Percentiles rank a stretch among this genome's conserved stretches.
These are phyloP conservation scores for Oceanites oceanicus DNA, from an alignment of 2,113 vertebrate species.

Conservation along the genomic window DNA sequence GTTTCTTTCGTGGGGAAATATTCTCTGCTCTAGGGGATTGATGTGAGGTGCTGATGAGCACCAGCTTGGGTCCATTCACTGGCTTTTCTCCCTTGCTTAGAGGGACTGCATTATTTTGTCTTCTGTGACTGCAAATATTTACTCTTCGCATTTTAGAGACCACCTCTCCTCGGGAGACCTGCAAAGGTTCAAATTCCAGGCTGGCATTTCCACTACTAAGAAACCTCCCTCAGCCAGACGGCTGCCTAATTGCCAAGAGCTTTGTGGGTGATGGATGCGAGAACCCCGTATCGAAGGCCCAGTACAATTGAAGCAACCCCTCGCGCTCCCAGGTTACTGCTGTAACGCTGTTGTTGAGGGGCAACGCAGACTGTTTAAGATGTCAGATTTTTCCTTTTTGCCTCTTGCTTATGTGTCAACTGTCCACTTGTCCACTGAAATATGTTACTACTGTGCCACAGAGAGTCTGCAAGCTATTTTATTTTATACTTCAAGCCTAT, in stretches of 20 bases:
- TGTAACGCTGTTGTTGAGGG: neutral
- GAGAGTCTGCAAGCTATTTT: neutral
- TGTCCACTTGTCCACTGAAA: neutral
- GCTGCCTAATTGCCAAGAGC: neutral
- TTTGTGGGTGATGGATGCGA: neutral
- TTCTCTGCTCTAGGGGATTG: neutral
- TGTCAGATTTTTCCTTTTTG: neutral
- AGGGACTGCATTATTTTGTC: neutral
- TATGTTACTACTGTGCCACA: neutral
- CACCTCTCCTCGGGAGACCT: neutral
- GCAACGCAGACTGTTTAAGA: neutral
- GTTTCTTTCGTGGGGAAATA: neutral
- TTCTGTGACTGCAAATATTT: neutral
- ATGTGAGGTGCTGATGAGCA: neutral
- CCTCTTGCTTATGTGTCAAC: neutral
- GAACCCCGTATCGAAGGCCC: neutral
- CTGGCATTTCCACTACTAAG: neutral
- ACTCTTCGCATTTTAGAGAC: neutral
- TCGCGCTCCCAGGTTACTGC: neutral
- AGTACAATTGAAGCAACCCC: neutral
- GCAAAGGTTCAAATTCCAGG: neutral
- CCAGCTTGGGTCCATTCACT: neutral
- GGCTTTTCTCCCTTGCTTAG: neutral
- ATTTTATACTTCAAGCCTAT: neutral
- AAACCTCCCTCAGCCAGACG: neutral